These are phyloP conservation scores for Tinea semifulvella DNA, from an alignment of 2,888 invertebrate genomes.

Conservation along the genomic window DNA sequence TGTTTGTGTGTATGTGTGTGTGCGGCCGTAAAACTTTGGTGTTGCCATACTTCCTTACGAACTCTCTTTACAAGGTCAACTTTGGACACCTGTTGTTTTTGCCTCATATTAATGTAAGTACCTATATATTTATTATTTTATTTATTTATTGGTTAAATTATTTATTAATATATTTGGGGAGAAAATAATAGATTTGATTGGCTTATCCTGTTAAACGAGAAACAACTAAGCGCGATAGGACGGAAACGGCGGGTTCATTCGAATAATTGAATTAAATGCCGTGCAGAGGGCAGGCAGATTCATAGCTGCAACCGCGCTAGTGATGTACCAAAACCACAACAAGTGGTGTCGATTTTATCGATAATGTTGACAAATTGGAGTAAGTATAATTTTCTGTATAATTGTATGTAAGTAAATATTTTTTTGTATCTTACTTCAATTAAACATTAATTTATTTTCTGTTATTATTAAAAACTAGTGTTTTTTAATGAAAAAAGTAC, in stretches of 20 bases:
- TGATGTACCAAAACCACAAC: slow-evolving; percentile 25
- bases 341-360: slow-evolving; percentile 13
- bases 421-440: too few species aligned
- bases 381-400: too few species aligned
- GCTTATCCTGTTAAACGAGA: slow-evolving; percentile 47
- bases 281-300: slow-evolving; percentile 45
- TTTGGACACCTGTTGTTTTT: slow-evolving; percentile 54
- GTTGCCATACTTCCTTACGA: slow-evolving; percentile 31
- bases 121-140: not conserved
- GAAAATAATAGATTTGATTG: slow-evolving; percentile 33
- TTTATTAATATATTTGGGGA: not conserved
- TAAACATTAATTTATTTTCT: too few species aligned
- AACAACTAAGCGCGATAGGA: slow-evolving; percentile 29
- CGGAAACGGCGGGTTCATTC: slow-evolving; percentile 62
- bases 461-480: too few species aligned
- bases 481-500: too few species aligned
- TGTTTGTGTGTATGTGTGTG: slow-evolving; percentile 51
- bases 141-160: slow-evolving; percentile 8
- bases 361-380: not conserved
- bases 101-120: slow-evolving; percentile 43
- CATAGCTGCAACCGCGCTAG: slow-evolving; percentile 41
- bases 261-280: slow-evolving; percentile 61
- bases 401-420: too few species aligned
- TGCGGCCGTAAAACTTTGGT: slow-evolving; percentile 38
- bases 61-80: slow-evolving; percentile 45